phyloP scores from a whole-genome alignment of 2,797 vertebrate species.

The Rhynchonycteris naso region DNA sequence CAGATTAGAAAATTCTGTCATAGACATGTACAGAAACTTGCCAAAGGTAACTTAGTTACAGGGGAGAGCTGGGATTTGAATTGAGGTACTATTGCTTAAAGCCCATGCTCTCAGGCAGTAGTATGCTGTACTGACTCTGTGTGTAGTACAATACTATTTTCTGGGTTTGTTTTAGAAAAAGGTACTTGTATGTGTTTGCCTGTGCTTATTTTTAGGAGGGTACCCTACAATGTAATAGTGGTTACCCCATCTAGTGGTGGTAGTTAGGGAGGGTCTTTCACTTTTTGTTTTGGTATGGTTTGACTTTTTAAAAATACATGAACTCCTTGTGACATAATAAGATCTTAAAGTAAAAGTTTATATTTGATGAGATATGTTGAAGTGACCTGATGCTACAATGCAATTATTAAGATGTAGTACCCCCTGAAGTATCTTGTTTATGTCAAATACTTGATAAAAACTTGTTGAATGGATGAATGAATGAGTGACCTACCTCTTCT shows the following conservation, averaged over 20 bases:
- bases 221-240: background rate
- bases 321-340: background rate
- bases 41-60: background rate
- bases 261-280: background rate
- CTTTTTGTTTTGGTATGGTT: background rate
- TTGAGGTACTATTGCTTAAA: background rate
- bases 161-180: background rate
- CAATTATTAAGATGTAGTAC: background rate
- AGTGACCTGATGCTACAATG: background rate
- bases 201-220: conserved; percentile 14
- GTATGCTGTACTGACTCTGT: background rate
- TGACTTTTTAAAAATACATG: background rate
- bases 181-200: background rate
- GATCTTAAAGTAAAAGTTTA: conserved; percentile 7
- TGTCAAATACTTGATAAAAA: background rate
- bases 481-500: background rate
- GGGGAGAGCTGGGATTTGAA: background rate
- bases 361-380: conserved; percentile 2
- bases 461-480: background rate
- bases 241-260: conserved; percentile 57
- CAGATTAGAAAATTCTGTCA: background rate
- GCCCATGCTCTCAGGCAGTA: background rate
- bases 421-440: background rate
- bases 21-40: background rate
- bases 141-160: background rate